Evolutionary conservation across 2,888 invertebrate genomes (phyloP).

Genomic region (Coelinius sp.): DNA sequence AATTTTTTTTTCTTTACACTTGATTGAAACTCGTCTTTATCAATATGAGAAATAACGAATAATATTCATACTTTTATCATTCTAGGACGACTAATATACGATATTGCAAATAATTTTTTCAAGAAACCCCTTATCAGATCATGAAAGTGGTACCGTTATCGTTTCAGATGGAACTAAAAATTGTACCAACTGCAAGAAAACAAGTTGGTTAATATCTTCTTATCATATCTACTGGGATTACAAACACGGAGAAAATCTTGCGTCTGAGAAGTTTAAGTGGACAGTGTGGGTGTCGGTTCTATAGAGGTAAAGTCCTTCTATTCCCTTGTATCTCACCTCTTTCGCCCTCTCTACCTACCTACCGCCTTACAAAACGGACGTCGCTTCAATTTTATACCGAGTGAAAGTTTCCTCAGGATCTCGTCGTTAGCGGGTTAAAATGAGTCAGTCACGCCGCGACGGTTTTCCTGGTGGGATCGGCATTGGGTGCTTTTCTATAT

Average conservation of each 20-base stretch:
- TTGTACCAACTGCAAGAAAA: slow-evolving; percentile 19
- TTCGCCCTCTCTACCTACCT: not conserved
- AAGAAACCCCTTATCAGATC: not conserved
- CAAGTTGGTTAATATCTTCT: slow-evolving; percentile 3
- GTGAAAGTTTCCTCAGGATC: slow-evolving; percentile 48
- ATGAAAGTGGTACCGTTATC: not conserved
- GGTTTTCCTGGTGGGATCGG: slow-evolving; percentile 44
- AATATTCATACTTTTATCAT: not conserved
- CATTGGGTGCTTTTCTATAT: not conserved
- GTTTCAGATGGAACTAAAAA: not conserved
- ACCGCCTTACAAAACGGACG: slow-evolving; percentile 3
- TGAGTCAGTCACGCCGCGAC: slow-evolving; percentile 52
- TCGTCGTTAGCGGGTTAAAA: slow-evolving; percentile 41
- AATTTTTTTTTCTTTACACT: not conserved
- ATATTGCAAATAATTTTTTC: not conserved
- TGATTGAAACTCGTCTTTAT: not conserved
- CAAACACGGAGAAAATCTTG: not conserved
- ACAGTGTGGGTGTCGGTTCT: slow-evolving; percentile 19
- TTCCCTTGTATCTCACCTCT: slow-evolving; percentile 32
- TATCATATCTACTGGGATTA: slow-evolving; percentile 6
- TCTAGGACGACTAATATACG: not conserved
- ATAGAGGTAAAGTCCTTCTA: not conserved
- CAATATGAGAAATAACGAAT: slow-evolving; percentile 1
- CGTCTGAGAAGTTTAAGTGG: not conserved
- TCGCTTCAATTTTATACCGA: slow-evolving; percentile 39